Evolutionary conservation across 1,140 invertebrate genomes (phyloP), one percentile per base, ranked within the genome.

Genomic region (Eciton burchellii): DNA sequence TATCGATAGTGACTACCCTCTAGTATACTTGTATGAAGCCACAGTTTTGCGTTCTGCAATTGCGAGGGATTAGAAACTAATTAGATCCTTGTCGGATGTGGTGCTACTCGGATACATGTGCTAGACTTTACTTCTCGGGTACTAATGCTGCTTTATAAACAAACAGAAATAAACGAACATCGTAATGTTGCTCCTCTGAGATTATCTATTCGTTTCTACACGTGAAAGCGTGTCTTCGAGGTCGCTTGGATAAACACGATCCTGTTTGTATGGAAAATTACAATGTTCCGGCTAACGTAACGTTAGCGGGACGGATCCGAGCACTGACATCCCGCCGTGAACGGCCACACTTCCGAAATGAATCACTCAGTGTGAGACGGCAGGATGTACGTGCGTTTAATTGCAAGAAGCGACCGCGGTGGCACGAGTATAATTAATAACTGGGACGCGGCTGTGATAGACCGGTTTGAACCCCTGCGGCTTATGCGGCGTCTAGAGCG

Each of bases 401-500:
- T 85, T 60, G 57, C 65, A 59, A 49, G 49, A 56, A 56, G 72
- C 70, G 77, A 72, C 54, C 14, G 54, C 54, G 60, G 41, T 83
- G 70, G 81, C 79, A 74, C 35, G 71, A 79, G 62, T 29, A 52
- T 83, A 74, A 85, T 83, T 85, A 81, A 85, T 83, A 83, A 83
- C 77, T 83, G 47, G 82, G 49, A 83, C 74, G 63, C 52, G 43
- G 77, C n/a, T 76, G 45, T 71, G 59, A 70, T 72, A 54, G 56
- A 81, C 60, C 29, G 68, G 54, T 60, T 62, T 19, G 29, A 24
- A 74, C 43, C 68, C 79, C 79, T 21, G 41, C 60, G 73, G 81
- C 35, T 60, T 35, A n/a, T 35, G 35, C 29, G 21, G 11, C 47
- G 19, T 60, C 21, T 26, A 24, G 2, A 56, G 52, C 35, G 49